Conservation (phyloP, 2,888 invertebrate species). For the Magallana nippona region DNA sequence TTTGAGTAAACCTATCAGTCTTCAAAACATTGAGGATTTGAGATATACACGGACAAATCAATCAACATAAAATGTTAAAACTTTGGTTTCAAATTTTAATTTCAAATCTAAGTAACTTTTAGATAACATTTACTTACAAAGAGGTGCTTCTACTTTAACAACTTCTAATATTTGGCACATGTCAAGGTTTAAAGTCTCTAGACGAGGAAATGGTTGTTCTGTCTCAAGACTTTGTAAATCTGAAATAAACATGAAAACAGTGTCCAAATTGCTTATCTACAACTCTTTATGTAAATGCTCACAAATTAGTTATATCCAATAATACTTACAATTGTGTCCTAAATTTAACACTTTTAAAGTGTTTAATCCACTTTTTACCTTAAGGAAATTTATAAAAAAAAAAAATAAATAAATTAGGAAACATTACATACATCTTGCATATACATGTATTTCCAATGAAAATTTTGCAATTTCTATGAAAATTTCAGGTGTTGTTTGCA, state of each 20-base stretch:
- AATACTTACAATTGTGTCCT: background rate
- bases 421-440: too few relatives aligned
- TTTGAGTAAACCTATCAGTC: too few relatives aligned
- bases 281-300: too few relatives aligned
- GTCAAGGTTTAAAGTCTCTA: background rate
- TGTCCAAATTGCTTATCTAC: too few relatives aligned
- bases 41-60: too few relatives aligned
- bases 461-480: too few relatives aligned
- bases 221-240: constrained; percentile 5
- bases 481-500: background rate
- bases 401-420: too few relatives aligned
- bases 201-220: constrained; percentile 1
- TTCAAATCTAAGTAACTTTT: too few relatives aligned
- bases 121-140: constrained; percentile 16
- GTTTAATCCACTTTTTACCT: constrained; percentile 9
- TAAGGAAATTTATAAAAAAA: too few relatives aligned
- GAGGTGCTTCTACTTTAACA: constrained; percentile 28
- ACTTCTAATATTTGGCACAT: constrained; percentile 20
- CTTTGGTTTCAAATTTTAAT: background rate
- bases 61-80: constrained; percentile 2
- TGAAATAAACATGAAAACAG: background rate
- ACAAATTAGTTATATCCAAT: background rate
- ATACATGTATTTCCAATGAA: too few relatives aligned
- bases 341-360: constrained; percentile 3
- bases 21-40: too few relatives aligned